phyloP scores from a whole-genome alignment of 2,797 vertebrate species.

The Varecia variegata region DNA sequence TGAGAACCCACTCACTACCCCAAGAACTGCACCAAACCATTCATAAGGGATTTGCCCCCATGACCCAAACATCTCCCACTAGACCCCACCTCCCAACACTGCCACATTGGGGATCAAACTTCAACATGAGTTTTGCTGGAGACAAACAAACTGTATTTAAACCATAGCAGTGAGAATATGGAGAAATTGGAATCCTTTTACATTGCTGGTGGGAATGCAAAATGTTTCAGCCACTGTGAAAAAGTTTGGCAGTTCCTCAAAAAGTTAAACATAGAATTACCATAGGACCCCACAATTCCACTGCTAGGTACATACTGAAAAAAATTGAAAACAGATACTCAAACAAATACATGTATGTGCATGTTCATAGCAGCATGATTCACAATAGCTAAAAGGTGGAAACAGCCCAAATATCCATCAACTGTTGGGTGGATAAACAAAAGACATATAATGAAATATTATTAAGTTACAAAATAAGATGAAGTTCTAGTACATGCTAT shows the following conservation, averaged over 20 bases:
- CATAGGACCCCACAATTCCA: neutral
- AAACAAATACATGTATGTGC: neutral
- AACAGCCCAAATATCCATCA: neutral
- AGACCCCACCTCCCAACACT: neutral
- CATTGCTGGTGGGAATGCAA: neutral
- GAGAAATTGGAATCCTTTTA: neutral
- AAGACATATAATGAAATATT: neutral
- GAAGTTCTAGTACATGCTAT: neutral
- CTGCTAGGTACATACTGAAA: neutral
- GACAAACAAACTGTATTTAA: neutral
- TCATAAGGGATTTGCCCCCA: neutral
- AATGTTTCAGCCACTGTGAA: neutral
- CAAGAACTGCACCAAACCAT: neutral
- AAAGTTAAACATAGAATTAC: neutral
- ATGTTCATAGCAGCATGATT: neutral
- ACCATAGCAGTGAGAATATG: neutral
- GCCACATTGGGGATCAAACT: neutral
- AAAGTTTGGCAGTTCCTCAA: neutral
- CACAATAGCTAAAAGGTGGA: neutral
- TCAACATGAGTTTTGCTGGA: neutral
- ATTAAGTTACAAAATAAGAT: neutral
- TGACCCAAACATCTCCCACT: neutral
- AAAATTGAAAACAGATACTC: neutral
- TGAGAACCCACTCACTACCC: neutral
- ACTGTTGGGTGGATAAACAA: neutral